Evolutionary conservation across 2,888 invertebrate species (phyloP), one percentile per base, ranked within the genome.

Genomic region (Scaptomyza cyrtandrae): DNA sequence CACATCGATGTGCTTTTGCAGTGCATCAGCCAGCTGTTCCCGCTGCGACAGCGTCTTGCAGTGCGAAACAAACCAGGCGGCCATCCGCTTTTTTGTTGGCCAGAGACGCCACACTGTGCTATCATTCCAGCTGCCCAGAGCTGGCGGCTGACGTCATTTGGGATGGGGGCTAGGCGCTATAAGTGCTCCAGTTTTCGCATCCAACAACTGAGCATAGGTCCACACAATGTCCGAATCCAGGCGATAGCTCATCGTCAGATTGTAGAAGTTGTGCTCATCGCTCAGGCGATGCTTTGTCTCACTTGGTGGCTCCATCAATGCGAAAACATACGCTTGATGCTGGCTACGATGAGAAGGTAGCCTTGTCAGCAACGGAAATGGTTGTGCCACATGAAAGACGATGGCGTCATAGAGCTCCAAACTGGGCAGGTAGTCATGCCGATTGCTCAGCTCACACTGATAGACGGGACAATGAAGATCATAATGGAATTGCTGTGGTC

Each of bases 201-300:
- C 92, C 33, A 78, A 41, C 9, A 93, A 61, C 9, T 77, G 69
- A 4, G 85, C 90, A 67, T 93, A 94, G 1, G 93, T 80, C 93
- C 93, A 93, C 0, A 90, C 43, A 14, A 93, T 83, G 74, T 94
- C 93, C 60, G 94, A 94, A 73, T 93, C 93, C 63, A 93, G 72
- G 64, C 93, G 91, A 81, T 94, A 94, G 0, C 93, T 93, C 93
- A 94, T 94, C 1, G 94, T 94, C 67, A 93, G 86, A 78, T 94
- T 94, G 75, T 93, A 95, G 62, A 94, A 93, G 35, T 90, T 75
- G 7, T 88, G 78, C 45, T 92, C 91, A 48, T 90, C 86, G 29
- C 75, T 74, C 9, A 92, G 75, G 2, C 80, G 61, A 60, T 91
- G 91, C 56, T 91, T 91, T 0, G 92, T 91, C 70, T 92, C 91